Conservation (phyloP, 2,797 vertebrate genomes). For the Gadopsis bispinosus region DNA sequence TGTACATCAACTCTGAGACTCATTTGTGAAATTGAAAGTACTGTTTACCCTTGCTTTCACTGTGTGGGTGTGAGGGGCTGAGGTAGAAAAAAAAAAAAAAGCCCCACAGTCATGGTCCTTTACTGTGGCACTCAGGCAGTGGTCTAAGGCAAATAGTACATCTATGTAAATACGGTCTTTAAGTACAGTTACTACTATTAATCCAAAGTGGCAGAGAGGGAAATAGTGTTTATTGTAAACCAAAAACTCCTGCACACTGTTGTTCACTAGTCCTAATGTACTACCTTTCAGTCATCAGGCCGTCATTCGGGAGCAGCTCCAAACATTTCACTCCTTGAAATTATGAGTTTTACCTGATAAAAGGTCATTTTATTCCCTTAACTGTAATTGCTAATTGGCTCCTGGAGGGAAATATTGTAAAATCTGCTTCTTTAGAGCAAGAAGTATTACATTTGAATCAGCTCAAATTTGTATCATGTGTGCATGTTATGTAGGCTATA, state of each 20-base stretch:
- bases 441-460: not conserved
- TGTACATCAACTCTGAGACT: conserved; percentile 49
- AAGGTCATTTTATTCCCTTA: not conserved
- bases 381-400: not conserved
- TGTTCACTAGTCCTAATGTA: not conserved
- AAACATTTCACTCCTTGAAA: not conserved
- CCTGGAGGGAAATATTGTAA: not conserved
- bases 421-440: not conserved
- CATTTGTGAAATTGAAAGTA: conserved; percentile 70
- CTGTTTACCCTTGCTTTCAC: conserved; percentile 43
- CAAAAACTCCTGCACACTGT: not conserved
- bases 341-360: not conserved
- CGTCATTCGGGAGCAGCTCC: not conserved
- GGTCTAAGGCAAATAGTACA: not conserved
- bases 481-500: not conserved
- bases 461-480: not conserved
- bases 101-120: not conserved
- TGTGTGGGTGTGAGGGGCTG: conserved; percentile 20
- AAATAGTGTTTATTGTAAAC: not conserved
- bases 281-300: not conserved
- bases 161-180: not conserved
- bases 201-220: not conserved
- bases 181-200: not conserved
- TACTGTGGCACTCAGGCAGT: not conserved
- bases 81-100: not conserved